A percentile compares a stretch with the other conserved stretches of the same genome.
These are phyloP conservation scores for Chanos chanos DNA, from an alignment of 2,797 vertebrate species.

Conservation along the genomic window DNA sequence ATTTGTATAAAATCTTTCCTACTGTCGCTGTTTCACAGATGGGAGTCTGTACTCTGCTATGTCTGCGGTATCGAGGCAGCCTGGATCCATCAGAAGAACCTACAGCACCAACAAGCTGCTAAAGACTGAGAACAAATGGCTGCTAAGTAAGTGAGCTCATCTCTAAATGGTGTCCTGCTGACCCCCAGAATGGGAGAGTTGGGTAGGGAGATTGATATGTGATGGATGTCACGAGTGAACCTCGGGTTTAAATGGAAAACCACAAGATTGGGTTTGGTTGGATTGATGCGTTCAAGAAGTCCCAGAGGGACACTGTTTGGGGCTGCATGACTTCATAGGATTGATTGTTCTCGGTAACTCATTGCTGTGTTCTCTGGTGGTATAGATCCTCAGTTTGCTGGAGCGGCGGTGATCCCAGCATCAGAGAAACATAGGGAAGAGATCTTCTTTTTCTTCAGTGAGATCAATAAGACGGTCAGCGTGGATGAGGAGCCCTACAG, in stretches of 20 bases:
- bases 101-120: slow-evolving; percentile 72
- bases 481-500: slow-evolving; percentile 75
- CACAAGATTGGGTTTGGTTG: no score
- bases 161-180: no score
- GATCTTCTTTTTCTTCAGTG: slow-evolving; percentile 82
- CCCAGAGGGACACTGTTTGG: no score
- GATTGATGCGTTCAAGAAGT: no score
- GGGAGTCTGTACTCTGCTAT: slow-evolving; percentile 77
- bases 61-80: slow-evolving; percentile 63
- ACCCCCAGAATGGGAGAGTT: no score
- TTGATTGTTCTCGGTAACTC: slow-evolving; percentile 5
- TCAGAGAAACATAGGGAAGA: slow-evolving; percentile 65
- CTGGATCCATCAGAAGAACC: slow-evolving; percentile 73
- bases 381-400: slow-evolving; percentile 75
- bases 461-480: slow-evolving; percentile 70
- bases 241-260: no score
- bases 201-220: no score
- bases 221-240: no score
- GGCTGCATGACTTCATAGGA: no score
- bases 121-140: slow-evolving; percentile 78
- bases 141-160: slow-evolving; percentile 72
- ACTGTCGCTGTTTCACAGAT: slow-evolving; percentile 53
- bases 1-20: no score
- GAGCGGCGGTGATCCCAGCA: slow-evolving; percentile 70
- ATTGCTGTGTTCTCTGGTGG: background rate